Evolutionary conservation across 2,888 invertebrate species (phyloP).

Genomic region (Melanostoma mellinum): DNA sequence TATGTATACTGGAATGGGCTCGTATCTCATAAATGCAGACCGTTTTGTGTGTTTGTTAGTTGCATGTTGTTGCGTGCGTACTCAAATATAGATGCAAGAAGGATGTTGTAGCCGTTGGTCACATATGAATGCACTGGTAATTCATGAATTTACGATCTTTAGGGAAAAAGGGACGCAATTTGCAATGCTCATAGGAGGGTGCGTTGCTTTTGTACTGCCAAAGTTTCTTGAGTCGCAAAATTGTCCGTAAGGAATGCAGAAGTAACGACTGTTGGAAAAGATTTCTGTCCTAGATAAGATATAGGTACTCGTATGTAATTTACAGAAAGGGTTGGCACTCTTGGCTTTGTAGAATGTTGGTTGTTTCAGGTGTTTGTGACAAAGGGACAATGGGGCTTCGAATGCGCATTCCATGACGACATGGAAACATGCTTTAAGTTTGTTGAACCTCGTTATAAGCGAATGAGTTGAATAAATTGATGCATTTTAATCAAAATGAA

Average conservation of each 20-base stretch:
- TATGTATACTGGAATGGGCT: constrained; percentile 48
- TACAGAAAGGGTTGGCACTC: too few species aligned
- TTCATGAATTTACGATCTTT: constrained; percentile 55
- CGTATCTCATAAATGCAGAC: constrained; percentile 54
- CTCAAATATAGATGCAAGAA: constrained; percentile 46
- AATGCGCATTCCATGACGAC: too few species aligned
- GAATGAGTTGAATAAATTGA: too few species aligned
- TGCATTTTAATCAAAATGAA: too few species aligned
- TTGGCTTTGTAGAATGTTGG: too few species aligned
- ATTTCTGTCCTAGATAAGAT: constrained; percentile 13
- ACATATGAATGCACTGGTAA: constrained; percentile 61
- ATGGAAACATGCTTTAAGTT: too few species aligned
- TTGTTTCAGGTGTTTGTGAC: too few species aligned
- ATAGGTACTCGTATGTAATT: neutral
- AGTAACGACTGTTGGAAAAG: constrained; percentile 15
- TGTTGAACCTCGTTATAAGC: too few species aligned
- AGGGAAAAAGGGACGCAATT: constrained; percentile 47
- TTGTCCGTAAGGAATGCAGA: constrained; percentile 26
- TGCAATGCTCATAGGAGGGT: constrained; percentile 16
- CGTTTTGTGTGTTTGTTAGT: constrained; percentile 8
- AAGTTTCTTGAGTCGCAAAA: constrained; percentile 1
- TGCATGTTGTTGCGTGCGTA: constrained; percentile 53
- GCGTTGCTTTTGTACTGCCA: constrained; percentile 16
- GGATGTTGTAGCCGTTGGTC: constrained; percentile 61
- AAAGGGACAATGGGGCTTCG: too few species aligned